Conservation (phyloP, 2,113 vertebrate species). For the Emydura subglobosa region DNA sequence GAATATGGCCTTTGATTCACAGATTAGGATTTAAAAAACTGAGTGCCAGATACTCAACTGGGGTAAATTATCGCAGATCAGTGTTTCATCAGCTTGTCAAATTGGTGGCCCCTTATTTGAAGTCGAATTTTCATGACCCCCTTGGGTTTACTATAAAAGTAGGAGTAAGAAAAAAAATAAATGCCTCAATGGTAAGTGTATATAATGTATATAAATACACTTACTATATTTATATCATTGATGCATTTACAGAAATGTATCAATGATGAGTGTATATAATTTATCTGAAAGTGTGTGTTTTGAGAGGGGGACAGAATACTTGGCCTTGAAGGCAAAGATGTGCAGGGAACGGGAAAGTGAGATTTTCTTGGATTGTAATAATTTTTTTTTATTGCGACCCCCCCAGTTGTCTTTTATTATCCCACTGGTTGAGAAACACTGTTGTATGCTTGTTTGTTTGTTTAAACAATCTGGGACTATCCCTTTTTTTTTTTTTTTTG, state of each 20-base stretch:
- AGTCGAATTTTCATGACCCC: background rate
- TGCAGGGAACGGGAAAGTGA: background rate
- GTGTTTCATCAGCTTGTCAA: background rate
- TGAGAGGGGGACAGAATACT: background rate
- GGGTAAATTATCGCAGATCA: accelerated
- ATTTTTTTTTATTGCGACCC: background rate
- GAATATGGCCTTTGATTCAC: background rate
- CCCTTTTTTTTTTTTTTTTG: background rate
- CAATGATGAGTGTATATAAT: background rate
- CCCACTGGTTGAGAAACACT: background rate
- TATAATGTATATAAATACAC: background rate
- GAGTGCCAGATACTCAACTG: accelerated
- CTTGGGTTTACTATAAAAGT: background rate
- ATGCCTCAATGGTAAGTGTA: background rate
- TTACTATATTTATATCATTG: too few relatives aligned
- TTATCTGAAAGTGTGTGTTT: background rate
- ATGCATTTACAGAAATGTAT: background rate
- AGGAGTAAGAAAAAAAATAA: background rate
- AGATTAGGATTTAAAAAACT: background rate
- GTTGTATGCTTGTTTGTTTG: slow-evolving; percentile 12
- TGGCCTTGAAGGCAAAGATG: background rate
- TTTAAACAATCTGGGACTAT: background rate
- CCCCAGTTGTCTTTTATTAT: background rate
- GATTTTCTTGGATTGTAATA: background rate
- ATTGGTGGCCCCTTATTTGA: background rate